A percentile compares a stretch with the other conserved stretches of the same genome.
phyloP scores from a whole-genome alignment of 2,888 invertebrate species.

The Coleophora flavipennella region DNA sequence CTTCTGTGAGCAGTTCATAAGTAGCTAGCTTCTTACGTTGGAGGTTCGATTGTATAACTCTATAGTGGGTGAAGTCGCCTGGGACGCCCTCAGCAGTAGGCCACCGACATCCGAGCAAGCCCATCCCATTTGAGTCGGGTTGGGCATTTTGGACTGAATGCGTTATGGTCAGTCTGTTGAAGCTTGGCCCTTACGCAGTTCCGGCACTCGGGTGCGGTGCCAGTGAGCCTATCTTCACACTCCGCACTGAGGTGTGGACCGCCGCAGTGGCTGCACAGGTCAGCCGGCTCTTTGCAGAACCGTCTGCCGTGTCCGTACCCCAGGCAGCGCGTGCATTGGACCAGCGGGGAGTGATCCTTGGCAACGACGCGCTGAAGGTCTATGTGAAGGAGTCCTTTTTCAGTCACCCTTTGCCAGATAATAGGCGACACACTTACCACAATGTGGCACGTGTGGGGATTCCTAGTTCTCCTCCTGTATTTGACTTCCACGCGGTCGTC shows the following conservation, averaged over 20 bases:
- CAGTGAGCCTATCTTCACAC: not conserved
- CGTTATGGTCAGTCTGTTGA: not conserved
- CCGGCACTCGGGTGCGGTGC: not conserved
- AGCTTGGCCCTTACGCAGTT: not conserved
- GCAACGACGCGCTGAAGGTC: not conserved
- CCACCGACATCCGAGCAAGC: conserved; percentile 5
- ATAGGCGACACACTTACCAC: too few relatives aligned
- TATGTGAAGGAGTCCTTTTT: not conserved
- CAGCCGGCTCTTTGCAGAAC: not conserved
- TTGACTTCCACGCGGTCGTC: too few relatives aligned
- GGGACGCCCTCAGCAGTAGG: not conserved
- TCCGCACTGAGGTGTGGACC: not conserved
- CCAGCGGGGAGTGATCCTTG: not conserved
- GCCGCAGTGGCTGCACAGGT: not conserved
- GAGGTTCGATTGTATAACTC: conserved; percentile 8
- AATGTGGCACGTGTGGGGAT: too few relatives aligned
- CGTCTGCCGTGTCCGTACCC: not conserved
- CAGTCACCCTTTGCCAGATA: too few relatives aligned
- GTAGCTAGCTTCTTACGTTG: conserved; percentile 10
- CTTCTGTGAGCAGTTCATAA: too few relatives aligned
- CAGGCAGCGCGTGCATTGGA: not conserved
- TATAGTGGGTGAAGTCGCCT: too few relatives aligned
- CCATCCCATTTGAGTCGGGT: conserved; percentile 8
- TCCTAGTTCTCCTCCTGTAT: too few relatives aligned
- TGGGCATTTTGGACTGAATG: not conserved